Evolutionary conservation across 2,888 invertebrate species (phyloP).

Genomic region (Liodrosophila aerea): DNA sequence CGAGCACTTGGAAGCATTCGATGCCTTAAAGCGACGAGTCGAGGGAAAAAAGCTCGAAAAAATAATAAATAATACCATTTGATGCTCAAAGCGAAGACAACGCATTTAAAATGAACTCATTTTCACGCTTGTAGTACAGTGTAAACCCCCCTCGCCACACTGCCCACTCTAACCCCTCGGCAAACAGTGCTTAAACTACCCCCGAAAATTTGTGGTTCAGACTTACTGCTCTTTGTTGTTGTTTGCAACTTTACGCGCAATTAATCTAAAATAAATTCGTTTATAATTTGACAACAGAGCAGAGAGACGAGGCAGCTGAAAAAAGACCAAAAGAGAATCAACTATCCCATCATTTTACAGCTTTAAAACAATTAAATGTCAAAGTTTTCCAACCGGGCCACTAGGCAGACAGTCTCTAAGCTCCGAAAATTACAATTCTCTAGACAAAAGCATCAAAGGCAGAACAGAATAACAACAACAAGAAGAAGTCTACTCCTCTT

Average conservation of each 20-base stretch:
- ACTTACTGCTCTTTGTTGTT: conserved; percentile 46
- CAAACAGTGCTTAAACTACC: conserved; percentile 20
- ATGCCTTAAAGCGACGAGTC: not conserved
- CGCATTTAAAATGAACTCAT: conserved; percentile 73
- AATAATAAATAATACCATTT: conserved; percentile 77
- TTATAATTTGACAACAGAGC: conserved; percentile 80
- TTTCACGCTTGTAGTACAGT: conserved; percentile 48
- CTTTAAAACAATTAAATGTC: conserved; percentile 71
- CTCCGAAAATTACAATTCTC: conserved; percentile 33
- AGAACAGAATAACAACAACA: conserved; percentile 8
- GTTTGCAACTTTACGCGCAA: conserved; percentile 80
- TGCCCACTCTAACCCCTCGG: conserved; percentile 1
- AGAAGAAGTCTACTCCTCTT: conserved; percentile 27
- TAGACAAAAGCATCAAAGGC: conserved; percentile 10
- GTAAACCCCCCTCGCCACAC: not conserved
- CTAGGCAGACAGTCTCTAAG: conserved; percentile 5
- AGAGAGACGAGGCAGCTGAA: conserved; percentile 20
- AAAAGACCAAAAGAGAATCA: conserved; percentile 9
- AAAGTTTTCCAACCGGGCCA: conserved; percentile 35
- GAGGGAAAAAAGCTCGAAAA: conserved; percentile 32
- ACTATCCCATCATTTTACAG: conserved; percentile 48
- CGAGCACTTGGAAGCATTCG: no score
- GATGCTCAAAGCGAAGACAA: conserved; percentile 70
- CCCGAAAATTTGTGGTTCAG: conserved; percentile 30
- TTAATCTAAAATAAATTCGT: conserved; percentile 81